These are phyloP conservation scores for Eremobia ochroleuca DNA, from an alignment of 2,888 invertebrate species.

Conservation along the genomic window DNA sequence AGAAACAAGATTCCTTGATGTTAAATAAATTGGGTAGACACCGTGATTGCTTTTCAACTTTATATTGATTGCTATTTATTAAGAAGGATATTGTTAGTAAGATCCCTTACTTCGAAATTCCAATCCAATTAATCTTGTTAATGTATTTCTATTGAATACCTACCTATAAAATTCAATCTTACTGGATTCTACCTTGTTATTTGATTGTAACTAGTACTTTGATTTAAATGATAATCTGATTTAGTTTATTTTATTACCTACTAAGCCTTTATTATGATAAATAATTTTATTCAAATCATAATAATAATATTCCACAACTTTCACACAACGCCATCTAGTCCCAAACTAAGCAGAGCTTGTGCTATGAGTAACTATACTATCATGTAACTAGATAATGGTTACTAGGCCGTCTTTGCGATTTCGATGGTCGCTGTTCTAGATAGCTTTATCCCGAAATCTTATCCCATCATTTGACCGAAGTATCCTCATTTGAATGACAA, in stretches of 20 bases:
- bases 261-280: conserved; percentile 4
- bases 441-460: neutral
- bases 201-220: neutral
- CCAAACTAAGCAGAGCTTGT: too few species aligned
- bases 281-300: conserved; percentile 10
- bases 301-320: too few species aligned
- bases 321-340: too few species aligned
- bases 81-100: conserved; percentile 25
- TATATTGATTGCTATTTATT: conserved; percentile 44
- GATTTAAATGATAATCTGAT: conserved; percentile 2
- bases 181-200: neutral
- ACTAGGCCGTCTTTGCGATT: conserved; percentile 1
- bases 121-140: conserved; percentile 25
- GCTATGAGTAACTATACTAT: too few species aligned
- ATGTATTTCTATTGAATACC: neutral
- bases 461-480: neutral
- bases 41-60: conserved; percentile 50
- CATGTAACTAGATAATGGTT: neutral
- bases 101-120: conserved; percentile 2
- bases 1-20: conserved; percentile 48
- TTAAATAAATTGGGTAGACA: conserved; percentile 41
- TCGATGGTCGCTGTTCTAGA: neutral
- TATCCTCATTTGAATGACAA: neutral
- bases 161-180: neutral
- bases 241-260: conserved; percentile 11